A percentile compares a stretch with the other conserved stretches of the same genome.
phyloP scores from a whole-genome alignment of 2,113 vertebrate species.

The Spea multiplicata region DNA sequence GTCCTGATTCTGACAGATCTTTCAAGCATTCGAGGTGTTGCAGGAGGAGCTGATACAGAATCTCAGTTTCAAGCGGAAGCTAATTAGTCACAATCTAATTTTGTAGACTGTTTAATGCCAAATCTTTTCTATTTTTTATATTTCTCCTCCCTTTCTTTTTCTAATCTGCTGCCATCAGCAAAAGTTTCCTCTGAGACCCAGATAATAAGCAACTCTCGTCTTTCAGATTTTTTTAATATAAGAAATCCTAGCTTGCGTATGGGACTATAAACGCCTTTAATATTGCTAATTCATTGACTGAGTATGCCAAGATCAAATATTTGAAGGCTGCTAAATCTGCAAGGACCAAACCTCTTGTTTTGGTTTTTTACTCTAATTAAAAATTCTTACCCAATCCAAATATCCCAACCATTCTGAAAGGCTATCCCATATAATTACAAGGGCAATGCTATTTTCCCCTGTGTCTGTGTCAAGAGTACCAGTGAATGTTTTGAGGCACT shows the following conservation, averaged over 20 bases:
- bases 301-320: too few species aligned
- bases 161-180: conserved; percentile 34
- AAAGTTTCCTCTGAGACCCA: conserved; percentile 25
- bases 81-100: conserved; percentile 38
- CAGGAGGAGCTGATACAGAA: conserved; percentile 18
- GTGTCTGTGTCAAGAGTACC: too few species aligned
- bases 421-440: too few species aligned
- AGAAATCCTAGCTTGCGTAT: background rate
- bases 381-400: too few species aligned
- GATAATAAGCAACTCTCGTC: conserved; percentile 21
- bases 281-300: too few species aligned
- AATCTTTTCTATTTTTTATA: background rate
- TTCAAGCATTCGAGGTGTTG: conserved; percentile 7
- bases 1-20: conserved; percentile 27
- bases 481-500: background rate
- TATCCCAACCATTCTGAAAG: too few species aligned
- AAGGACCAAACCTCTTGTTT: too few species aligned
- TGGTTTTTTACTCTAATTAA: too few species aligned
- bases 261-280: background rate
- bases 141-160: background rate
- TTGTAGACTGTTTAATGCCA: conserved; percentile 21
- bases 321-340: too few species aligned
- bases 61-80: conserved; percentile 2
- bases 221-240: background rate
- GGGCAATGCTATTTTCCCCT: too few species aligned